These are phyloP conservation scores for Pterois miles DNA, from an alignment of 2,797 vertebrate species.

Conservation along the genomic window DNA sequence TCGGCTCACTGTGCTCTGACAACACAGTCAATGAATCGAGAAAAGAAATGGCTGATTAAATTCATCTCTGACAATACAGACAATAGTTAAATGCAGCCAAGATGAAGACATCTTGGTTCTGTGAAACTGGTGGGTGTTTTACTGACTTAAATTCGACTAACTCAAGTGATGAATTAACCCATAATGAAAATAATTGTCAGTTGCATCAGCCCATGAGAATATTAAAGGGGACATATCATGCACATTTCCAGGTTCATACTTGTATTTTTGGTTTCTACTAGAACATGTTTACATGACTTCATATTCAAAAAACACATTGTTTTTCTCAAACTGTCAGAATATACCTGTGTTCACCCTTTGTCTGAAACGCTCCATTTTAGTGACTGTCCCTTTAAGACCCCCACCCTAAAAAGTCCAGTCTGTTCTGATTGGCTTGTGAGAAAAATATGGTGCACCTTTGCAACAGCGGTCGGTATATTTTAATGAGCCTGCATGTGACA, in stretches of 20 bases:
- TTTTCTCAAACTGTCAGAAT: not conserved
- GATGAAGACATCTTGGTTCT: not conserved
- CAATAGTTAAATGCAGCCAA: not conserved
- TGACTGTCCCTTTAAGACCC: too few relatives aligned
- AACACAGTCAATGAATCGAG: not conserved
- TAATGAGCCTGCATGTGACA: too few relatives aligned
- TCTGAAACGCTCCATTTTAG: not conserved
- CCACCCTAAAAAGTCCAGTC: too few relatives aligned
- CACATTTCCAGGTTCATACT: not conserved
- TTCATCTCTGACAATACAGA: not conserved
- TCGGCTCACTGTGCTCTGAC: not conserved
- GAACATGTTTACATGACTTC: not conserved
- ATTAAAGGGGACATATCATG: too few relatives aligned
- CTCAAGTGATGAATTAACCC: too few relatives aligned
- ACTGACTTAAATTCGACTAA: too few relatives aligned
- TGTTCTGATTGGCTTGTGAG: too few relatives aligned
- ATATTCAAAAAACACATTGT: not conserved
- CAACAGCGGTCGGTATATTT: too few relatives aligned
- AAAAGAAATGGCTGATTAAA: not conserved
- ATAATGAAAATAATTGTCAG: too few relatives aligned
- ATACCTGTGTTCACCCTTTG: not conserved
- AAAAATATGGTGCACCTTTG: rapidly evolving
- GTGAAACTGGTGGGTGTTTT: not conserved
- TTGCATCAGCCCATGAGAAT: not conserved
- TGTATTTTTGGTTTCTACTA: not conserved